These are phyloP conservation scores for Callaeas wilsoni DNA, from an alignment of 2,113 vertebrate genomes.

Conservation along the genomic window DNA sequence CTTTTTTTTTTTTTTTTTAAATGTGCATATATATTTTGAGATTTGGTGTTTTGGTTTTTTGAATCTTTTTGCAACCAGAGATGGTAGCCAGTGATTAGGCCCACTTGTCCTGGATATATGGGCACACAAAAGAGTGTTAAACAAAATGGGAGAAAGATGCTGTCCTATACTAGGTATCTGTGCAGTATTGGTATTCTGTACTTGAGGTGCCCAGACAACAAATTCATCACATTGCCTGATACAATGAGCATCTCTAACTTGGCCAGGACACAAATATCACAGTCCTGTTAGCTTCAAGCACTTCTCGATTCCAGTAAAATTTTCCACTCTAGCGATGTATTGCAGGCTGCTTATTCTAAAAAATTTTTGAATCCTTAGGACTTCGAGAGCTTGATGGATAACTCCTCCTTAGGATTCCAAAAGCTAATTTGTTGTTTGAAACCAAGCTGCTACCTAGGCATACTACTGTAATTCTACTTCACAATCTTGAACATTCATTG, in stretches of 20 bases:
- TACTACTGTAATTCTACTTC: background rate
- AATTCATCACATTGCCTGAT: background rate
- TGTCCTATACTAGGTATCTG: no score
- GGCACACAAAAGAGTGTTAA: background rate
- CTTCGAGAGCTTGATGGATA: background rate
- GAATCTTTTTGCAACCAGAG: background rate
- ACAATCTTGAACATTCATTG: background rate
- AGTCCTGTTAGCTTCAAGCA: background rate
- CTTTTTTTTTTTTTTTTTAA: background rate
- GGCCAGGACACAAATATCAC: background rate
- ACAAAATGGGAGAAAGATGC: background rate
- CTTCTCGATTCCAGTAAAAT: background rate
- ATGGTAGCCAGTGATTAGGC: background rate
- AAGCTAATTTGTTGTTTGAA: background rate
- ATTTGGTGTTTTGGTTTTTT: background rate
- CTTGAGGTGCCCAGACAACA: background rate
- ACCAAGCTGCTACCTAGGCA: background rate
- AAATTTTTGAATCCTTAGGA: background rate
- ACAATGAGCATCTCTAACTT: background rate
- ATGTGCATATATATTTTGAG: background rate
- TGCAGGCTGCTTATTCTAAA: background rate
- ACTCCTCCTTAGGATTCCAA: background rate
- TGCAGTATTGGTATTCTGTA: background rate
- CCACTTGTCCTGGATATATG: background rate
- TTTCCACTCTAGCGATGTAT: accelerated